Conservation (phyloP, 2,888 invertebrate genomes). For the Hydrotaea cyrtoneurina region DNA sequence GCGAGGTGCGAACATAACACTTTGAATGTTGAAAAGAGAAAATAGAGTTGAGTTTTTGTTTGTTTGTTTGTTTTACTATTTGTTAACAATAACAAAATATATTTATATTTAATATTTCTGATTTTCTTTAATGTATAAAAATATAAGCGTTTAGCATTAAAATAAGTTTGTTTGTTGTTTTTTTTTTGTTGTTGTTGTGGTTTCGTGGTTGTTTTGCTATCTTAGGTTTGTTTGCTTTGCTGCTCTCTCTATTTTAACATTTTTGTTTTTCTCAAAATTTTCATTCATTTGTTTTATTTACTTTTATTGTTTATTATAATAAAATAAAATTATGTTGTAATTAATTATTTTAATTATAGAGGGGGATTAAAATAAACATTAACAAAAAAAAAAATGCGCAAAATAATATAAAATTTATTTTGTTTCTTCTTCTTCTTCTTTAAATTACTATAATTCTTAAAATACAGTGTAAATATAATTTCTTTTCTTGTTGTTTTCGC, state of each 20-base stretch:
- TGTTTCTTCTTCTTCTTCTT: conserved; percentile 27
- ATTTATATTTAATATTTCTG: conserved; percentile 56
- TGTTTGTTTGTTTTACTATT: conserved; percentile 54
- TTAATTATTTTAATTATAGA: conserved; percentile 38
- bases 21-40: not conserved
- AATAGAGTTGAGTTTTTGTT: not conserved
- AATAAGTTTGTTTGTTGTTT: conserved; percentile 52
- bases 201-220: conserved; percentile 54
- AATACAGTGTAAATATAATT: conserved; percentile 49
- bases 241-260: conserved; percentile 59
- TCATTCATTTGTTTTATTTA: conserved; percentile 40
- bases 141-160: conserved; percentile 67
- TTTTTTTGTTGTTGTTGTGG: conserved; percentile 41
- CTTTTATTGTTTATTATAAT: conserved; percentile 28
- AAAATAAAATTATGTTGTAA: conserved; percentile 44
- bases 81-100: conserved; percentile 67
- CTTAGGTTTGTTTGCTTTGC: conserved; percentile 67
- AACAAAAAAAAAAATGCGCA: conserved; percentile 33
- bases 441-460: conserved; percentile 3
- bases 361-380: conserved; percentile 36
- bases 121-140: conserved; percentile 64
- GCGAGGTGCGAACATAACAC: not conserved
- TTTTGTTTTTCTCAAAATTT: conserved; percentile 5
- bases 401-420: conserved; percentile 16
- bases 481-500: not conserved